Percentiles rank a stretch among this genome's conserved stretches.
phyloP scores from a whole-genome alignment of 2,797 vertebrate species.

The Chrysocyon brachyurus region DNA sequence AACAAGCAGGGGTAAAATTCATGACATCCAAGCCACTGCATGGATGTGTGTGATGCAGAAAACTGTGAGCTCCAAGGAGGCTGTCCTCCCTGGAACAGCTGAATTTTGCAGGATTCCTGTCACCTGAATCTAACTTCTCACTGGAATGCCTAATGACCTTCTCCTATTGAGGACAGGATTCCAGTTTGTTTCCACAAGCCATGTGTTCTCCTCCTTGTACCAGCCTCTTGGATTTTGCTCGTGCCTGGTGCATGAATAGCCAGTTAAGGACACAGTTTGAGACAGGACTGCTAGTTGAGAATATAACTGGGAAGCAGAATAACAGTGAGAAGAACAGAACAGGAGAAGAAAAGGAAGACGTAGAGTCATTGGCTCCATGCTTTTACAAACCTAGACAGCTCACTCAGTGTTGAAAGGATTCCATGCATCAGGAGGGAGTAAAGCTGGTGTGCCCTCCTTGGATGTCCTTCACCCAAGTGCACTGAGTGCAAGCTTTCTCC shows the following conservation, averaged over 20 bases:
- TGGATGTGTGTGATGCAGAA: accelerated
- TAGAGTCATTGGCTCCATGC: accelerated
- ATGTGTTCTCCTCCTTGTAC: not conserved
- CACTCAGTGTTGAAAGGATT: accelerated
- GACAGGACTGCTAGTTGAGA: not conserved
- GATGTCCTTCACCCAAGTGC: accelerated
- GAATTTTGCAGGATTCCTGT: not conserved
- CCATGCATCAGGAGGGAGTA: accelerated
- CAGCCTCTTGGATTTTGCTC: not conserved
- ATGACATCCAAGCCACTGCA: no score
- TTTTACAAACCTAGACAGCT: no score
- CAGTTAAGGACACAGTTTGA: accelerated
- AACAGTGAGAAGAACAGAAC: not conserved
- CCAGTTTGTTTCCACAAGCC: not conserved
- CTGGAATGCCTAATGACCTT: not conserved
- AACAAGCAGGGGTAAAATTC: not conserved
- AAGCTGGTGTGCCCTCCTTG: accelerated
- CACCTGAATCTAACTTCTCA: not conserved
- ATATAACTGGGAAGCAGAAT: not conserved
- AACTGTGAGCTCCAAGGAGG: accelerated
- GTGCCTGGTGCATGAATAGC: not conserved
- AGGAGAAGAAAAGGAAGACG: not conserved
- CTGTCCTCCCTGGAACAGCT: not conserved
- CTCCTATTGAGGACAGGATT: not conserved
- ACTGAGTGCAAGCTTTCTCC: not conserved